Conservation (phyloP, 1,140 invertebrate genomes). For the Lordiphosa stackelbergi region DNA sequence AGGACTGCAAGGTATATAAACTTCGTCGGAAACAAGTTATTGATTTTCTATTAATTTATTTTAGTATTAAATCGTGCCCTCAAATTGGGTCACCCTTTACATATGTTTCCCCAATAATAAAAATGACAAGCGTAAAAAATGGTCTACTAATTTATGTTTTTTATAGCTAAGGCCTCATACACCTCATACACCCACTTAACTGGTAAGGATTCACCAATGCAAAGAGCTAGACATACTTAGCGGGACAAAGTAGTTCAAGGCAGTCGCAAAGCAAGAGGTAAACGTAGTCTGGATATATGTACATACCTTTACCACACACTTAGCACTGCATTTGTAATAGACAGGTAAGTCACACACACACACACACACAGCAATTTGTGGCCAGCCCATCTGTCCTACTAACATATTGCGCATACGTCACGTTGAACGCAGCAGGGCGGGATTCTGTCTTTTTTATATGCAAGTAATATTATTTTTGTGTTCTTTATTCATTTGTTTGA, state of each 20-base stretch:
- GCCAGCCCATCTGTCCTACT: background rate
- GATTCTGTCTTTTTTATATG: slow-evolving; percentile 31
- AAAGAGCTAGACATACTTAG: too few relatives aligned
- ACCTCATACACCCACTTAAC: too few relatives aligned
- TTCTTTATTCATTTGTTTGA: slow-evolving; percentile 40
- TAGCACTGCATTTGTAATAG: slow-evolving; percentile 33
- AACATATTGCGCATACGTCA: slow-evolving; percentile 10
- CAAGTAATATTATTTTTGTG: slow-evolving; percentile 15
- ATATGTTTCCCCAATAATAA: too few relatives aligned
- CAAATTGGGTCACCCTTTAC: too few relatives aligned
- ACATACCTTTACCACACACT: slow-evolving; percentile 24
- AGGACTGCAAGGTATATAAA: too few relatives aligned
- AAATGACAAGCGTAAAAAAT: too few relatives aligned
- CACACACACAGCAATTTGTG: background rate
- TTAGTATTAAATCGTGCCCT: too few relatives aligned
- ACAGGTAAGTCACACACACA: slow-evolving; percentile 22
- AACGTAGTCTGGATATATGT: background rate
- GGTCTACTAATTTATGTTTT: too few relatives aligned
- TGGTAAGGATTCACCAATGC: too few relatives aligned
- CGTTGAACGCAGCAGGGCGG: slow-evolving; percentile 12
- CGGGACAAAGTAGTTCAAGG: slow-evolving; percentile 29
- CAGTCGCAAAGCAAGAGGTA: slow-evolving; percentile 1
- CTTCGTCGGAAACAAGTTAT: too few relatives aligned
- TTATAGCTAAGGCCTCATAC: too few relatives aligned
- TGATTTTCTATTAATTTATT: too few relatives aligned